Percentiles rank a stretch among this genome's conserved stretches.
phyloP scores from a whole-genome alignment of 2,888 invertebrate genomes.

The Synergus gifuensis region DNA sequence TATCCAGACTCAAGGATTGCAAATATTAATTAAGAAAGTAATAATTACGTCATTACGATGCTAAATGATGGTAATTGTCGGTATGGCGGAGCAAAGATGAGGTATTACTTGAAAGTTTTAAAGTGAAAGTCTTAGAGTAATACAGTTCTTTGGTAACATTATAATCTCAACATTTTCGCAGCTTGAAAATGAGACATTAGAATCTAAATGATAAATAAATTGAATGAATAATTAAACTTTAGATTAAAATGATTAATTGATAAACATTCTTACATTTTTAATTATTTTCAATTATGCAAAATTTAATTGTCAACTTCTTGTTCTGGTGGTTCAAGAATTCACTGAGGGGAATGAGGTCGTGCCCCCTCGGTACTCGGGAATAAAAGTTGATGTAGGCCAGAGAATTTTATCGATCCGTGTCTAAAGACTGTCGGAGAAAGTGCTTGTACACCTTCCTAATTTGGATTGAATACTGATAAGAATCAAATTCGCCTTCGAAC shows the following conservation, averaged over 20 bases:
- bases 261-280: not conserved
- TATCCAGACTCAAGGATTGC: conserved; percentile 44
- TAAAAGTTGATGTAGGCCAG: conserved; percentile 29
- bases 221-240: not conserved
- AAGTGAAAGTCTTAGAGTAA: conserved; percentile 33
- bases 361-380: conserved; percentile 5
- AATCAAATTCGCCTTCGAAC: conserved; percentile 36
- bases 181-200: not conserved
- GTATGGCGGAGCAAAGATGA: conserved; percentile 29
- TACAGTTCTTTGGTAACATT: conserved; percentile 25
- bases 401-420: conserved; percentile 21
- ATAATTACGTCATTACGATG: conserved; percentile 55
- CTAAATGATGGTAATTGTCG: conserved; percentile 35
- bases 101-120: conserved; percentile 27
- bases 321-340: not conserved
- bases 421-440: conserved; percentile 8
- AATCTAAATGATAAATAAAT: conserved; percentile 2
- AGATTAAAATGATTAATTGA: not conserved
- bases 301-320: not conserved
- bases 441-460: conserved; percentile 30
- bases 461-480: conserved; percentile 25
- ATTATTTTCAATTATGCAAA: not conserved
- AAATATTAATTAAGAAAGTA: conserved; percentile 57
- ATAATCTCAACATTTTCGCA: not conserved
- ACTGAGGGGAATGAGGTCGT: not conserved